phyloP scores from a whole-genome alignment of 35 echinoderm and acorn worm genomes.

The Ophiothrix spiculata region DNA sequence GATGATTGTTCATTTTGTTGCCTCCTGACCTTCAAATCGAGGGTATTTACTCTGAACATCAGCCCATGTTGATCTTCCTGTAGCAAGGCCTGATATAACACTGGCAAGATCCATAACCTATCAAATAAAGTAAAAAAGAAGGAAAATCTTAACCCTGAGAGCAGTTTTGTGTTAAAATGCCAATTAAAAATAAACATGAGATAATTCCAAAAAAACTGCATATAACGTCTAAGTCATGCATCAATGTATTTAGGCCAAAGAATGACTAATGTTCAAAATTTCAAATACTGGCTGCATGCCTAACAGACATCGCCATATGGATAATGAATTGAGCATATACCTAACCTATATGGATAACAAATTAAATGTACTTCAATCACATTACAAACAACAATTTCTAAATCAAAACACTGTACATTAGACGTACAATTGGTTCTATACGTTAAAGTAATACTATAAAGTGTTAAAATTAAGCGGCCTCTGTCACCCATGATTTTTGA shows the following conservation, averaged over 20 bases:
- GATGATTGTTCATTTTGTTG: slow-evolving; percentile 47
- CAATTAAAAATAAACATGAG: not conserved
- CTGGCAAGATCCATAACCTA: slow-evolving; percentile 72
- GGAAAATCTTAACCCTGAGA: too few species aligned
- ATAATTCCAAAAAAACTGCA: too few species aligned
- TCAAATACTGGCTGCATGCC: not conserved
- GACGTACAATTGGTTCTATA: too few species aligned
- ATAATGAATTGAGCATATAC: not conserved
- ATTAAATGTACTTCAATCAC: not conserved
- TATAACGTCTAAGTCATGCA: too few species aligned
- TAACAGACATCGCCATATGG: not conserved
- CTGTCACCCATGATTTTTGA: too few species aligned
- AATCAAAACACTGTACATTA: not conserved
- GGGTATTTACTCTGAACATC: slow-evolving; percentile 78
- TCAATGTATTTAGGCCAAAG: not conserved
- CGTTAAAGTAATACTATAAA: too few species aligned
- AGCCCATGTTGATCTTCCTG: slow-evolving; percentile 59
- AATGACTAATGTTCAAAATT: too few species aligned
- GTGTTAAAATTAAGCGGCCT: too few species aligned
- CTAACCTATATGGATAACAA: not conserved
- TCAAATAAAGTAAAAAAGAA: too few species aligned
- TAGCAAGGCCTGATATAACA: slow-evolving; percentile 65
- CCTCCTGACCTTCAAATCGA: slow-evolving; percentile 79
- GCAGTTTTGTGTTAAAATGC: not conserved
- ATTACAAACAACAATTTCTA: not conserved